Percentiles rank a stretch among this genome's conserved stretches.
These are phyloP conservation scores for Gastrophysa polygoni DNA, from an alignment of 2,888 invertebrate genomes.

Conservation along the genomic window DNA sequence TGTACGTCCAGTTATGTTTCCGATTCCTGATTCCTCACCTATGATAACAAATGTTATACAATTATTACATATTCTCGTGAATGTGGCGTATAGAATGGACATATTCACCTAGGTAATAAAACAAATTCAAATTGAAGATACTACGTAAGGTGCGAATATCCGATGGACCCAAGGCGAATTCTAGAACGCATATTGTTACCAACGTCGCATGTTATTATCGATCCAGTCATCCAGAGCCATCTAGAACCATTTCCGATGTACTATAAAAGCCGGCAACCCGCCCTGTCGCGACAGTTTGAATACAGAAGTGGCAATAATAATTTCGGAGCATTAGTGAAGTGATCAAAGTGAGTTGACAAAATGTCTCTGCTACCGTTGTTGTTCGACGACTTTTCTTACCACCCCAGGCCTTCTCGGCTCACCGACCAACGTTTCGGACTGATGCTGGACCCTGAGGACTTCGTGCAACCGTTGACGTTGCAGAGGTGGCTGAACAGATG, in stretches of 20 bases:
- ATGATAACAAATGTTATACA: no score
- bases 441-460: constrained; percentile 13
- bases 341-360: neutral
- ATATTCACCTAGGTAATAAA: no score
- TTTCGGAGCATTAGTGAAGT: neutral
- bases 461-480: constrained; percentile 14
- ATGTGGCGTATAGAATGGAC: no score
- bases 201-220: neutral
- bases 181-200: neutral
- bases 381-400: neutral
- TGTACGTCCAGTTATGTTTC: no score
- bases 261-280: neutral
- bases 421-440: constrained; percentile 17
- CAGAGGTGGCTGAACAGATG: neutral
- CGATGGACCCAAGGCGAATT: neutral
- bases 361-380: constrained; percentile 18
- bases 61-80: no score
- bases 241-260: neutral
- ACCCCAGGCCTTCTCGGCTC: constrained; percentile 4
- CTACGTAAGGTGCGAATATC: neutral
- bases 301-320: neutral
- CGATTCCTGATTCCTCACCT: no score
- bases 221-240: neutral
- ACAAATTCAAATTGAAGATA: no score
- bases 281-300: neutral